Base-by-base conservation (phyloP, 2,888 invertebrate genomes). In the Pristionchus arcanus region DNA sequence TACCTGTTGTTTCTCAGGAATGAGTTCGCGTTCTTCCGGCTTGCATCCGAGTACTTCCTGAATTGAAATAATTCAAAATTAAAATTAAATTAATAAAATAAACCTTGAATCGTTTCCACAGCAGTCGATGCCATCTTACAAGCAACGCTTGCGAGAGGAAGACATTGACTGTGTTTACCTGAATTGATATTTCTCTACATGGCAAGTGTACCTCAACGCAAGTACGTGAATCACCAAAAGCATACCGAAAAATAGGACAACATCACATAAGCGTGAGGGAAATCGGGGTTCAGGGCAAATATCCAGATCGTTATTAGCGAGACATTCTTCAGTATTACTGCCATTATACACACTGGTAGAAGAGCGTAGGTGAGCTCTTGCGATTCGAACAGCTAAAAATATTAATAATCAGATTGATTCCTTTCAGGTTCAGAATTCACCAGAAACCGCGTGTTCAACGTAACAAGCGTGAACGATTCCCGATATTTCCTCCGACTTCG, bases 331-430 rank as follows among this genome's bases (percentile, higher is more conserved):
- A 81, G 81, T 53, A 81, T 81, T 2, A 81, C 49, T 9, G 49
- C 81, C 81, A 81, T 81, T 13, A 81, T 21, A 9, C 81, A 81
- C 2, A 81, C 81, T n/a, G 81, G 81, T 2, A 81, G 81, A 5
- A 81, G 49, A 4, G 81, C 81, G 49, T n/a, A 81, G 19, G 81
- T 81, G 34, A 81, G 81, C 16, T 81, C 81, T 81, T 81, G 81
- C 28, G 81, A 81, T 21, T 81, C 81, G 28, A 81, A 81, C 7
- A 81, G 16, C 81, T 81, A n/a, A n/a, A 81, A n/a, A 5, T 42
- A 42, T 5, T 42, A 3, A 42, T 42, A 5, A 42, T 3, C 42
- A 5, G 4, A 42, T 42, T 42, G 42, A 3, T 42, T 5, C 3
- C 42, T 42, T 42, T 42, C 42, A 42, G n/a, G n/a, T 9, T 42